Evolutionary conservation across 2,797 vertebrate genomes (phyloP).

Genomic region (Chiloscyllium punctatum): DNA sequence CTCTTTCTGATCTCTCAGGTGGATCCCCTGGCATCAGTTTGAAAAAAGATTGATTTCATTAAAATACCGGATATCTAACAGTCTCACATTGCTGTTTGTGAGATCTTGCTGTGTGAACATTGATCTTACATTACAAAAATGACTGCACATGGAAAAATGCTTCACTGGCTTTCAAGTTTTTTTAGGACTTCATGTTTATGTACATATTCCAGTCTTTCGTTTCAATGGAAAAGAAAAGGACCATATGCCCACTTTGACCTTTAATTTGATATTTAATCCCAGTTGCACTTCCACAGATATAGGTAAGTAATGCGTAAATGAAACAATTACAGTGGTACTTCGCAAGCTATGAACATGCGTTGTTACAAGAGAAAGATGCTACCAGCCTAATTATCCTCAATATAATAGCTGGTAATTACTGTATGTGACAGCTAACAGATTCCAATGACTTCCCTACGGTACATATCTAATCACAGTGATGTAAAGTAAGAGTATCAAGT

Average conservation of each 20-base stretch:
- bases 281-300: not conserved
- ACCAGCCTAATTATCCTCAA: not conserved
- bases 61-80: not conserved
- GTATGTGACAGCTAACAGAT: not conserved
- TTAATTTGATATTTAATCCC: not conserved
- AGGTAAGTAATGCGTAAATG: not conserved
- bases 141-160: not conserved
- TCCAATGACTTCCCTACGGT: not conserved
- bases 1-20: not conserved
- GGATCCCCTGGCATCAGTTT: not conserved
- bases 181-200: not conserved
- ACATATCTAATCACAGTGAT: not conserved
- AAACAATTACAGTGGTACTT: not conserved
- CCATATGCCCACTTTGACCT: not conserved
- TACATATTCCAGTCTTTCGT: not conserved
- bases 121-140: not conserved
- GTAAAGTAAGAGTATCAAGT: not conserved
- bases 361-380: not conserved
- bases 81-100: not conserved
- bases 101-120: not conserved
- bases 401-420: not conserved
- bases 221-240: not conserved
- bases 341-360: not conserved
- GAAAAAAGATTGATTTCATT: not conserved
- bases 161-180: not conserved